Evolutionary conservation across 2,797 vertebrate genomes (phyloP), one percentile per base, ranked within the genome.

Genomic region (Clarias fuscus): DNA sequence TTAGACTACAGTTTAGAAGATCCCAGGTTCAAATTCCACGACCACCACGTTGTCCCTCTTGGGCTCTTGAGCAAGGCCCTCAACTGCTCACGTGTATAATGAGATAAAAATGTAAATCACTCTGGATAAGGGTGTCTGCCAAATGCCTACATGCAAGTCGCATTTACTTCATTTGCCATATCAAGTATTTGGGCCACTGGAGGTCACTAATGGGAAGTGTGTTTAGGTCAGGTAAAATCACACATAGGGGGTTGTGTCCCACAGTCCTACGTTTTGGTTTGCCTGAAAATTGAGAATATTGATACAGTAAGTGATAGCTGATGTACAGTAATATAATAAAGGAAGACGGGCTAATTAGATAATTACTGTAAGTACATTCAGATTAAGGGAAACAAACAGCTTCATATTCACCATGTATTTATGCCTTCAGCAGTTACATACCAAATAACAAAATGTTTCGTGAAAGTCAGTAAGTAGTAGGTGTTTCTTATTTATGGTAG

Each of bases 121-220:
- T 56, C 2, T 56, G 53, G 53, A 56, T 56, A 56, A 53, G 3
- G 13, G 3, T 7, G 8, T 56, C 13, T 56, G 37, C 4, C 37
- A 37, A 37, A 37, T 37, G 53, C 53, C 53, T 56, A 4, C 3
- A 56, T 37, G 5, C 10, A 22, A 22, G 56, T 37, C 30, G 11
- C 5, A 37, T 78, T 78, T 33, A 24, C 20, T 79, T 64, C 13
- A 37, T 40, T 43, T 48, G 59, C 20, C 59, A 59, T 56, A 59
- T 59, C 72, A 22, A 72, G 70, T 70, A 20, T 83, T 33, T 43
- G 40, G 70, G 24, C 67, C 77, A 81, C 40, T 59, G 27, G 84
- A 56, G 84, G 84, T 72, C 68, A 81, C 67, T 72, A 81, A 61
- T 15, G 77, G 24, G 77, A 80, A 85, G 37, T 22, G 8, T 67